Conservation (phyloP, 2,113 vertebrate genomes). For the Caloenas nicobarica region DNA sequence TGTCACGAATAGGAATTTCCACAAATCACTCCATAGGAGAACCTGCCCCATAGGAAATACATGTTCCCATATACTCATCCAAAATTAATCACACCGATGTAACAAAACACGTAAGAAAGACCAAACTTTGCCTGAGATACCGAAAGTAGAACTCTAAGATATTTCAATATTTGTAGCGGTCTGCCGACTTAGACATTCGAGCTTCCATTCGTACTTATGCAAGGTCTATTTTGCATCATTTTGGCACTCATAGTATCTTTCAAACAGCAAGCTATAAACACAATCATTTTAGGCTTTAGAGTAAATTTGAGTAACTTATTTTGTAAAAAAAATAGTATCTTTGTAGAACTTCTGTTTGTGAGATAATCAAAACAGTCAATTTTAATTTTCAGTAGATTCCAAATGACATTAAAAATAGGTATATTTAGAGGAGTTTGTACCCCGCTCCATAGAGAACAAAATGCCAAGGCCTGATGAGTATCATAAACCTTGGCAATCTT, state of each 20-base stretch:
- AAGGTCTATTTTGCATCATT: not conserved
- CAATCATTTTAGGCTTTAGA: not conserved
- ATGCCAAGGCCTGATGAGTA: not conserved
- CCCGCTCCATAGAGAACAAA: not conserved
- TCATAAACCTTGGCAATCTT: not conserved
- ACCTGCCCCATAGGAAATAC: not conserved
- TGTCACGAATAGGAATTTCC: fast-evolving
- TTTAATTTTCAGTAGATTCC: not conserved
- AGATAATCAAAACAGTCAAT: not conserved
- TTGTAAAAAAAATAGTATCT: not conserved
- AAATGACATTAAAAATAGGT: not conserved
- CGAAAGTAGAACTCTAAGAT: not conserved
- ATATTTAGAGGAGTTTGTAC: not conserved
- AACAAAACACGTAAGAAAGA: not conserved
- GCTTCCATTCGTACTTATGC: fast-evolving
- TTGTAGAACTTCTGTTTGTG: not conserved
- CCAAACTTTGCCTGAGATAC: not conserved
- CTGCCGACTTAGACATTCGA: too few species aligned
- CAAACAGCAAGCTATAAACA: not conserved
- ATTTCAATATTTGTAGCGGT: not conserved
- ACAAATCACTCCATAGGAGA: not conserved
- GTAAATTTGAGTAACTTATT: not conserved
- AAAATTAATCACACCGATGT: not conserved
- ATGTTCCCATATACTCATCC: not conserved
- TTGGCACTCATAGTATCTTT: not conserved